Evolutionary conservation across 2,888 invertebrate species (phyloP).

Genomic region (Oligia fasciuncula): DNA sequence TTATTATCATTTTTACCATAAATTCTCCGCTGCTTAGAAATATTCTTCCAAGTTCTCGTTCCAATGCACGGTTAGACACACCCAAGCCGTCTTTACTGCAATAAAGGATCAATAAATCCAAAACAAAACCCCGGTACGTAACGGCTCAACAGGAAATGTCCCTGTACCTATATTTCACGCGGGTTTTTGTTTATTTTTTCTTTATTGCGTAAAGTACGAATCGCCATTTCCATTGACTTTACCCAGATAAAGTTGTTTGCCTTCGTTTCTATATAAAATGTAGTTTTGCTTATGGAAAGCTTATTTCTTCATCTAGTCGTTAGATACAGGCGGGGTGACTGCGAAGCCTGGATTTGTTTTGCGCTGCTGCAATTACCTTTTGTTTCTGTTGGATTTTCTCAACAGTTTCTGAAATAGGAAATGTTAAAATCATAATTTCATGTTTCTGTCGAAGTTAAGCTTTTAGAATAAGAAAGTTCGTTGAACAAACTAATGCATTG

Average conservation of each 20-base stretch:
- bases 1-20: slow-evolving; percentile 50
- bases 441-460: slow-evolving; percentile 46
- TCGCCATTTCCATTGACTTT: slow-evolving; percentile 59
- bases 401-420: slow-evolving; percentile 63
- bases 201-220: slow-evolving; percentile 65
- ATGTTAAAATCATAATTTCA: slow-evolving; percentile 60
- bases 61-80: slow-evolving; percentile 58
- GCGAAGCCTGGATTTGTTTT: slow-evolving; percentile 73
- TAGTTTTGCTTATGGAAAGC: slow-evolving; percentile 68
- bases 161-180: slow-evolving; percentile 63
- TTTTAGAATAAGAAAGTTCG: slow-evolving; percentile 35
- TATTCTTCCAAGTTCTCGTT: slow-evolving; percentile 47
- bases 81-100: slow-evolving; percentile 59
- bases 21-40: slow-evolving; percentile 43
- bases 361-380: slow-evolving; percentile 74
- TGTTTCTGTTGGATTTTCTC: slow-evolving; percentile 71
- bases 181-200: slow-evolving; percentile 66
- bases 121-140: slow-evolving; percentile 61
- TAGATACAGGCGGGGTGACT: slow-evolving; percentile 67
- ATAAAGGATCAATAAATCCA: slow-evolving; percentile 66
- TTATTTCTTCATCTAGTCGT: slow-evolving; percentile 74
- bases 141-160: slow-evolving; percentile 60
- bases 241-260: slow-evolving; percentile 61
- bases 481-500: slow-evolving; percentile 15
- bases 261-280: slow-evolving; percentile 56